These are phyloP conservation scores for Cololabis saira DNA, from an alignment of 2,113 vertebrate species.

Conservation along the genomic window DNA sequence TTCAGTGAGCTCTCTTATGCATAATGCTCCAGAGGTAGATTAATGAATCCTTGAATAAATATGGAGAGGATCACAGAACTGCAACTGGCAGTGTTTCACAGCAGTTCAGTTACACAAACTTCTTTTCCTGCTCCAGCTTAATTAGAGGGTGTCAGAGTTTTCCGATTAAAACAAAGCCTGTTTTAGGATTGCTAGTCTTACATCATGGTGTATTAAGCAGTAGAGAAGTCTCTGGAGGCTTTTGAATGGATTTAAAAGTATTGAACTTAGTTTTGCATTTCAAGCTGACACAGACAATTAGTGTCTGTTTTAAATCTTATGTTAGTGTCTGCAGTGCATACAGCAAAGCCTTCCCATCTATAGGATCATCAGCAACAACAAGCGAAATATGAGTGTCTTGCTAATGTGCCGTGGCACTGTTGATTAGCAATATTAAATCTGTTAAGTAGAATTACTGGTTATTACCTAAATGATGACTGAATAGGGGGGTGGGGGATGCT, in stretches of 20 bases:
- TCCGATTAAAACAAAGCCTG: slow-evolving; percentile 56
- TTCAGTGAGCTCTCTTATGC: slow-evolving; percentile 29
- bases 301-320: neutral
- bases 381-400: neutral
- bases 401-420: neutral
- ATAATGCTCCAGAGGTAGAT: slow-evolving; percentile 12
- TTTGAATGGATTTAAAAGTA: slow-evolving; percentile 42
- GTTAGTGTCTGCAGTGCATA: neutral
- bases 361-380: neutral
- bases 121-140: slow-evolving; percentile 50
- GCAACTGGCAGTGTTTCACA: too few relatives aligned
- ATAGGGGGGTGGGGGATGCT: too few relatives aligned
- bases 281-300: slow-evolving; percentile 32
- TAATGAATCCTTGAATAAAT: slow-evolving; percentile 28
- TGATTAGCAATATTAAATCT: neutral
- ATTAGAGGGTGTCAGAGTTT: too few relatives aligned
- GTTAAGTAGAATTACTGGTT: too few relatives aligned
- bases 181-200: slow-evolving; percentile 42
- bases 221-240: slow-evolving; percentile 29
- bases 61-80: slow-evolving; percentile 9
- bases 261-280: slow-evolving; percentile 22
- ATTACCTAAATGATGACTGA: too few relatives aligned
- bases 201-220: slow-evolving; percentile 44
- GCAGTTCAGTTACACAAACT: slow-evolving; percentile 8
- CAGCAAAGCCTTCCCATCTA: slow-evolving; percentile 1